phyloP scores from a whole-genome alignment of 1,140 invertebrate genomes.

The Sinella curviseta region DNA sequence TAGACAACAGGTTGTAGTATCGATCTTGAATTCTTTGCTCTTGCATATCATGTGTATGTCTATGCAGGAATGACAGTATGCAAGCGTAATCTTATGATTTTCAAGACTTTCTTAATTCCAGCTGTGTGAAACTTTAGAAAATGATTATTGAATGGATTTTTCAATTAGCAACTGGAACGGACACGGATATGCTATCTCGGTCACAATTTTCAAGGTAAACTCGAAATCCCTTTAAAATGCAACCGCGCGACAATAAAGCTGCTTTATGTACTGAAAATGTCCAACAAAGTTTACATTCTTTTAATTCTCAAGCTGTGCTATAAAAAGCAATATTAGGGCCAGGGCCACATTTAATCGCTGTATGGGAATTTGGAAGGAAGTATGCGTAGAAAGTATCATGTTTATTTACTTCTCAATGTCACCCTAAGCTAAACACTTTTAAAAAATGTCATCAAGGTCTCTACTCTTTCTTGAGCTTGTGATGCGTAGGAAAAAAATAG shows the following conservation, averaged over 20 bases:
- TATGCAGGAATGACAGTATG: not conserved
- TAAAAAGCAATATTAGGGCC: not conserved
- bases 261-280: not conserved
- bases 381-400: not conserved
- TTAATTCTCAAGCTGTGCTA: too few species aligned
- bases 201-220: too few species aligned
- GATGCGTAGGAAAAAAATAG: not conserved
- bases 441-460: not conserved
- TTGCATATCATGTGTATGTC: too few species aligned
- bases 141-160: too few species aligned
- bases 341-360: not conserved
- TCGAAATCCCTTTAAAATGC: too few species aligned
- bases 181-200: too few species aligned
- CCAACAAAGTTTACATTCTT: not conserved
- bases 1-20: not conserved
- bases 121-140: too few species aligned
- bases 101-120: not conserved
- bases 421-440: not conserved
- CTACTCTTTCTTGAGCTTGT: not conserved
- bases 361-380: not conserved
- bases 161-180: too few species aligned
- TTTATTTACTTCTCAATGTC: not conserved
- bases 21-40: too few species aligned
- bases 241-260: too few species aligned
- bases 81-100: not conserved